phyloP scores from a whole-genome alignment of 2,797 vertebrate species.

The Enteromius afrohamiltoni region DNA sequence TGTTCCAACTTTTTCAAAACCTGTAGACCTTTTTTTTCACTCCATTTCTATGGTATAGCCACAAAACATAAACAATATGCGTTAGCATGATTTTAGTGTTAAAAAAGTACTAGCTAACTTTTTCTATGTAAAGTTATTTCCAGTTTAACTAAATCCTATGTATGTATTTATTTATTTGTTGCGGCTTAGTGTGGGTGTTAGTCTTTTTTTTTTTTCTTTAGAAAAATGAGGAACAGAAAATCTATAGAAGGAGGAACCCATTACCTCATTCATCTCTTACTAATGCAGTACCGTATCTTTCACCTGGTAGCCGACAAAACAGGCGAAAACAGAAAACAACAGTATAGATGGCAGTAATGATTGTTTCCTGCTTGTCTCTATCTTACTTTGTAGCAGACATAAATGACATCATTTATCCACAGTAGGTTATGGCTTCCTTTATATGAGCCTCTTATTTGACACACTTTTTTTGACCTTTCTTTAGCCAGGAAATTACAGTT shows the following conservation, averaged over 20 bases:
- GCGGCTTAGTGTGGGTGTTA: too few species aligned
- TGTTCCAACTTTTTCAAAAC: too few species aligned
- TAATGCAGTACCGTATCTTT: neutral
- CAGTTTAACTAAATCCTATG: neutral
- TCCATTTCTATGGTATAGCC: neutral
- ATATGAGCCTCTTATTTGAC: slow-evolving; percentile 33
- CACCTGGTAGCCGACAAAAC: neutral
- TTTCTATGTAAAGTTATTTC: neutral
- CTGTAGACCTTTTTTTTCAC: neutral
- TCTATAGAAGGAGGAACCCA: neutral
- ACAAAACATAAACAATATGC: neutral
- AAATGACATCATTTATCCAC: slow-evolving; percentile 56
- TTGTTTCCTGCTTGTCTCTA: neutral
- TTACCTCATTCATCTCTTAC: neutral
- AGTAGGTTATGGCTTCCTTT: slow-evolving; percentile 31
- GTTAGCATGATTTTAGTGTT: neutral
- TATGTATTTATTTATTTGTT: neutral
- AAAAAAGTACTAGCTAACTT: neutral
- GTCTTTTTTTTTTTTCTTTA: too few species aligned
- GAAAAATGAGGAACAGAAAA: too few species aligned
- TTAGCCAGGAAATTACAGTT: slow-evolving; percentile 54
- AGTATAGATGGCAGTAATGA: too few species aligned
- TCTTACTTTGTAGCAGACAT: slow-evolving; percentile 5
- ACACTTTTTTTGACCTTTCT: slow-evolving; percentile 46
- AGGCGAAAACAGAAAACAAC: neutral